phyloP scores from a whole-genome alignment of 1,140 invertebrate species.

The Antheraea mylitta region DNA sequence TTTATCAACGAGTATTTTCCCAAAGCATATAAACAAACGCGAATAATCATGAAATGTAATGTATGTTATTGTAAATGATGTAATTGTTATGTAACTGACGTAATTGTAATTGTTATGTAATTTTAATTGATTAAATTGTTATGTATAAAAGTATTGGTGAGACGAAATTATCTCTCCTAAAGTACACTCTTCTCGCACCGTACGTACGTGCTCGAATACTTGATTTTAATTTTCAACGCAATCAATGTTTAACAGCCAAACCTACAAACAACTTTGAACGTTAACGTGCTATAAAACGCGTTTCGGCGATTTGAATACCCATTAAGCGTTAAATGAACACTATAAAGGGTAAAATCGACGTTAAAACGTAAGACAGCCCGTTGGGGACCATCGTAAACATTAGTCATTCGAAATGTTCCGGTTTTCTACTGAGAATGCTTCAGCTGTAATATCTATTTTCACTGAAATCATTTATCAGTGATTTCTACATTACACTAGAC shows the following conservation, averaged over 20 bases:
- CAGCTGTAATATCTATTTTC: neutral
- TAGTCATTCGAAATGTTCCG: conserved; percentile 5
- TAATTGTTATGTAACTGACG: too few species aligned
- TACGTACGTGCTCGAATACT: neutral
- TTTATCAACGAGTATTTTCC: too few species aligned
- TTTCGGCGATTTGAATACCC: conserved; percentile 13
- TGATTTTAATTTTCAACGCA: neutral
- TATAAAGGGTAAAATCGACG: conserved; percentile 16
- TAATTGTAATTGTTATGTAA: too few species aligned
- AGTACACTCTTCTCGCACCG: too few species aligned
- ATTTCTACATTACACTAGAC: too few species aligned
- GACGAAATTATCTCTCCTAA: too few species aligned
- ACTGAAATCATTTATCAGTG: too few species aligned
- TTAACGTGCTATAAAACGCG: conserved; percentile 6
- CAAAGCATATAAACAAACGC: too few species aligned
- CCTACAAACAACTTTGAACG: conserved; percentile 11
- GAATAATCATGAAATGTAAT: too few species aligned
- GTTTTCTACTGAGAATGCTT: neutral
- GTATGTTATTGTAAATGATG: too few species aligned
- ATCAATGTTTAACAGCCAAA: conserved; percentile 5
- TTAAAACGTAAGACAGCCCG: conserved; percentile 9
- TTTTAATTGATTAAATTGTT: too few species aligned
- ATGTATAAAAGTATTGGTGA: too few species aligned
- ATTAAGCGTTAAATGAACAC: conserved; percentile 16
- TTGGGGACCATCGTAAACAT: conserved; percentile 12